Evolutionary conservation across 2,888 invertebrate species (phyloP).

Genomic region (Cephus nigrinus): DNA sequence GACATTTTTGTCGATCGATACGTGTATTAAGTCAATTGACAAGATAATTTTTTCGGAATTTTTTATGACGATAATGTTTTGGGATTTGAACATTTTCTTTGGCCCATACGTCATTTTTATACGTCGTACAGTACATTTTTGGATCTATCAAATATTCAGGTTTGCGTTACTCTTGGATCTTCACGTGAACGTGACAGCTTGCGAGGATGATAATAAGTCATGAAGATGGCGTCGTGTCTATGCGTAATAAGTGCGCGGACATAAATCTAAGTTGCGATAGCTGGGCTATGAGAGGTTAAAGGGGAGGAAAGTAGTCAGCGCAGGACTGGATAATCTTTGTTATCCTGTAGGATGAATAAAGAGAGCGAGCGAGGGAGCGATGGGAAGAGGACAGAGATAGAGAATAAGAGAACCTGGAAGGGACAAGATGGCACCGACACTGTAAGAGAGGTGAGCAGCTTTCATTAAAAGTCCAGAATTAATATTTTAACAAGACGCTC

Average conservation of each 20-base stretch:
- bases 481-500: conserved; percentile 51
- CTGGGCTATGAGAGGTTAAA: background rate
- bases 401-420: conserved; percentile 17
- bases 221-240: conserved; percentile 1
- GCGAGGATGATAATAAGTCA: background rate
- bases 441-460: conserved; percentile 44
- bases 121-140: background rate
- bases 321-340: too few relatives aligned
- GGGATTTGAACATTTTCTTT: background rate
- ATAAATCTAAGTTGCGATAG: conserved; percentile 15
- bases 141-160: background rate
- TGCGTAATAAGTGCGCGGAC: conserved; percentile 14
- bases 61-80: too few relatives aligned
- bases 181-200: background rate
- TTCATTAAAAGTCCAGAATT: conserved; percentile 56
- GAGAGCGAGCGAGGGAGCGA: background rate
- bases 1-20: background rate
- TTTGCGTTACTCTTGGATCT: background rate
- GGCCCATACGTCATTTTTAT: background rate
- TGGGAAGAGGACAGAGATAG: conserved; percentile 10
- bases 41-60: background rate
- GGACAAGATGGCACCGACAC: conserved; percentile 28
- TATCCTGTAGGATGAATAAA: background rate
- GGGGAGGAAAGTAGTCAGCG: background rate
- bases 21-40: background rate